These are phyloP conservation scores for Myodes glareolus DNA, from an alignment of 2,113 vertebrate genomes.

Conservation along the genomic window DNA sequence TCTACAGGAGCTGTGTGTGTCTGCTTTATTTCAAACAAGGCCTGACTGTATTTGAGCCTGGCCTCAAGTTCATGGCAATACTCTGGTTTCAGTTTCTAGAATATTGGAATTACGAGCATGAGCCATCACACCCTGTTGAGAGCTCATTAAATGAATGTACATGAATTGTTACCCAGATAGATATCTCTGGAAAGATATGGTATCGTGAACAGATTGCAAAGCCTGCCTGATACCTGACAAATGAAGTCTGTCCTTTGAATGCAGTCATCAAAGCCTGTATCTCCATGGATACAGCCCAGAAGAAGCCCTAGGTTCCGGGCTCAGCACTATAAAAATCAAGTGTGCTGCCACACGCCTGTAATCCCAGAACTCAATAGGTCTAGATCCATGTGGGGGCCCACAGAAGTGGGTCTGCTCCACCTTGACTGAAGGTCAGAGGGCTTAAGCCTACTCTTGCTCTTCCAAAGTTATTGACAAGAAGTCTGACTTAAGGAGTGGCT, in stretches of 20 bases:
- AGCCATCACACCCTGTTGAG: neutral
- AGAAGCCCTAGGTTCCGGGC: no score
- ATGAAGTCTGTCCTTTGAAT: neutral
- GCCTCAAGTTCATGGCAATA: neutral
- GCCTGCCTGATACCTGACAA: neutral
- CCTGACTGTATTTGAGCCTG: no score
- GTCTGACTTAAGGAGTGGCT: no score
- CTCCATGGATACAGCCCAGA: neutral
- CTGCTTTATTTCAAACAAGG: neutral
- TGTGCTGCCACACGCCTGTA: no score
- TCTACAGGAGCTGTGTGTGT: neutral
- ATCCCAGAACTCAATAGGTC: neutral
- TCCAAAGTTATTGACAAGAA: no score
- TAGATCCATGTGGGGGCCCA: neutral
- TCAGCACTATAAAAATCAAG: neutral
- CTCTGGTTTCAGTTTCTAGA: neutral
- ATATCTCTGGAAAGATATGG: conserved; percentile 28
- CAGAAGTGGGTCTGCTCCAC: no score
- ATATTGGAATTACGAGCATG: neutral
- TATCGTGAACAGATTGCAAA: neutral
- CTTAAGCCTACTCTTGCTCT: no score
- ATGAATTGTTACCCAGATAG: neutral
- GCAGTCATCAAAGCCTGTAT: no score
- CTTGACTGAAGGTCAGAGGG: no score
- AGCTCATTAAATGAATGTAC: neutral